phyloP scores from a whole-genome alignment of 2,113 vertebrate genomes.

The Takifugu flavidus region DNA sequence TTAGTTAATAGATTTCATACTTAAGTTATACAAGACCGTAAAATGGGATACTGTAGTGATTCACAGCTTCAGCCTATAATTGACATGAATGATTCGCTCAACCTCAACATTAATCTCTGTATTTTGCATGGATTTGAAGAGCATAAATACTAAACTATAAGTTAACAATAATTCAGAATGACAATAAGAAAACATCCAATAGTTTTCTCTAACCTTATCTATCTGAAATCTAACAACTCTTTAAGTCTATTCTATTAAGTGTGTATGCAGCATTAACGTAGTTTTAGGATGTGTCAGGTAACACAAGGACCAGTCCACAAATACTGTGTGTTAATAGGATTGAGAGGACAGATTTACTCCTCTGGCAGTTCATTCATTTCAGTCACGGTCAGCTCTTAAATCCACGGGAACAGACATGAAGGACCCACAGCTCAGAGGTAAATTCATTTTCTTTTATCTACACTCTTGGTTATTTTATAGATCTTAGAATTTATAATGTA shows the following conservation, averaged over 20 bases:
- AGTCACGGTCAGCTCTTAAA: slow-evolving; percentile 38
- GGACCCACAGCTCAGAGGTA: slow-evolving; percentile 69
- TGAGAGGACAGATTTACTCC: slow-evolving; percentile 45
- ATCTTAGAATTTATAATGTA: not conserved
- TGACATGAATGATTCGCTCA: too few relatives aligned
- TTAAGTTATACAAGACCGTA: too few relatives aligned
- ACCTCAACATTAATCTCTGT: too few relatives aligned
- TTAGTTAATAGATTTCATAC: too few relatives aligned
- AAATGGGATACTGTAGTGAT: too few relatives aligned
- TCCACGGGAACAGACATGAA: slow-evolving; percentile 59
- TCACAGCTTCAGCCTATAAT: too few relatives aligned
- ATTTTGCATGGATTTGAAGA: too few relatives aligned
- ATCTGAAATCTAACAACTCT: not conserved
- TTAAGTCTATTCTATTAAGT: slow-evolving; percentile 12
- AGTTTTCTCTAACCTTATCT: not conserved
- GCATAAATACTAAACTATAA: not conserved
- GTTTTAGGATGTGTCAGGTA: slow-evolving; percentile 18
- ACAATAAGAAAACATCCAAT: not conserved
- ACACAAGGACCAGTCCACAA: slow-evolving; percentile 42
- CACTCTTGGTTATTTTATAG: not conserved
- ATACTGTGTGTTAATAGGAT: slow-evolving; percentile 72
- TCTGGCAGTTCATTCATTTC: slow-evolving; percentile 29
- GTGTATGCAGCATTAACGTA: slow-evolving; percentile 29
- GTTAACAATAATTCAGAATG: not conserved
- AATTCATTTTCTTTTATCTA: not conserved